Conservation (phyloP, 2,797 vertebrate genomes). For the Sebastes hopkinsi region DNA sequence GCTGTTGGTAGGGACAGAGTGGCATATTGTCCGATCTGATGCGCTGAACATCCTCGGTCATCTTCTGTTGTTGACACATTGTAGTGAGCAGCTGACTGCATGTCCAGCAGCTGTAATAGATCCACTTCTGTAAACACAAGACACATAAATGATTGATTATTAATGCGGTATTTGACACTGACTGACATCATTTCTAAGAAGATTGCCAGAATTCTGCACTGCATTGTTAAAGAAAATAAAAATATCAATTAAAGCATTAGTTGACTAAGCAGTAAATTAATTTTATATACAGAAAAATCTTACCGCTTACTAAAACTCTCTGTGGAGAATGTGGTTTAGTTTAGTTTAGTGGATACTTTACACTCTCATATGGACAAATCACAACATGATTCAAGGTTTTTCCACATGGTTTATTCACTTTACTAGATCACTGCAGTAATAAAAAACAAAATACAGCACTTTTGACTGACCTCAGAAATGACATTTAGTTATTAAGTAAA, state of each 20-base stretch:
- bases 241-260: not conserved
- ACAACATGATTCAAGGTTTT: not conserved
- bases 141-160: not conserved
- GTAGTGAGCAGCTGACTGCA: conserved; percentile 23
- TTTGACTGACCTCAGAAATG: not conserved
- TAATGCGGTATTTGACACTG: not conserved
- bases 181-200: not conserved
- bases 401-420: not conserved
- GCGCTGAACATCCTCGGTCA: conserved; percentile 21
- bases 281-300: not conserved
- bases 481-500: not conserved
- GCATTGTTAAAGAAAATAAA: not conserved
- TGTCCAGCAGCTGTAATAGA: conserved; percentile 30
- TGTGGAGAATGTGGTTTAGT: not conserved
- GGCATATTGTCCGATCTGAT: conserved; percentile 40
- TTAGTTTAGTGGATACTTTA: not conserved
- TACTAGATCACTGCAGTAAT: not conserved
- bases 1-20: conserved; percentile 21
- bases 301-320: too few species aligned
- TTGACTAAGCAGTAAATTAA: not conserved
- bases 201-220: not conserved
- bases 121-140: conserved; percentile 29
- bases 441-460: not conserved
- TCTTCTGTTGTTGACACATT: conserved; percentile 37
- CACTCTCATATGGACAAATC: too few species aligned